Evolutionary conservation across 2,113 vertebrate genomes (phyloP).

Genomic region (Mustela nigripes): DNA sequence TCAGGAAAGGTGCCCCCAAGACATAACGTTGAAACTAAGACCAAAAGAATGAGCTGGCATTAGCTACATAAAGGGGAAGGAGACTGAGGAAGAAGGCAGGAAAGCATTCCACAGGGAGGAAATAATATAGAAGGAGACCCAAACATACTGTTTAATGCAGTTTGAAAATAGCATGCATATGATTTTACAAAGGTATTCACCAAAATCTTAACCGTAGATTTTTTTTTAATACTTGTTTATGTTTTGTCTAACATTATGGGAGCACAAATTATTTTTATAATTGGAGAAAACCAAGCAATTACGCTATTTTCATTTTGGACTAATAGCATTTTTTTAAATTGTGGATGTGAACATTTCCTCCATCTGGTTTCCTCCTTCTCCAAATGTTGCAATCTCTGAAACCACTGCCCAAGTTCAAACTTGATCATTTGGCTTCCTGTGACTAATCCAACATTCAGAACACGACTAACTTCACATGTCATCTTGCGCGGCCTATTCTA

Average conservation of each 20-base stretch:
- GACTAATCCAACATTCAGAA: background rate
- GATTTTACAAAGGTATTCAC: slow-evolving; percentile 38
- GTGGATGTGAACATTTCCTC: background rate
- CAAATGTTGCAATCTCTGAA: background rate
- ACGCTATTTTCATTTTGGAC: slow-evolving; percentile 18
- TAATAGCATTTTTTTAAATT: slow-evolving; percentile 6
- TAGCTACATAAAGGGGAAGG: background rate
- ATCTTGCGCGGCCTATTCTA: background rate
- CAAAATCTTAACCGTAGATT: background rate
- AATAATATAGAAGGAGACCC: background rate
- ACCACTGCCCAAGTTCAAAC: background rate
- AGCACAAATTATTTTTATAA: slow-evolving; percentile 22
- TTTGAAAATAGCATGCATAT: background rate
- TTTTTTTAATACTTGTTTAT: background rate
- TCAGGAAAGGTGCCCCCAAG: background rate
- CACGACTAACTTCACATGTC: background rate
- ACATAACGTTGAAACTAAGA: slow-evolving; percentile 40
- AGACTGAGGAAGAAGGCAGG: background rate
- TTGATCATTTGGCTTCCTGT: background rate
- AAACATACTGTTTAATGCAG: background rate
- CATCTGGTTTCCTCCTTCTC: slow-evolving; percentile 30
- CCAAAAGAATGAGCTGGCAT: background rate
- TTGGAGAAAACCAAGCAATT: background rate
- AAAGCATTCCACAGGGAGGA: background rate
- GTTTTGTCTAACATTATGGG: background rate